phyloP scores from a whole-genome alignment of 2,797 vertebrate species.

The Manis crassicaudata region DNA sequence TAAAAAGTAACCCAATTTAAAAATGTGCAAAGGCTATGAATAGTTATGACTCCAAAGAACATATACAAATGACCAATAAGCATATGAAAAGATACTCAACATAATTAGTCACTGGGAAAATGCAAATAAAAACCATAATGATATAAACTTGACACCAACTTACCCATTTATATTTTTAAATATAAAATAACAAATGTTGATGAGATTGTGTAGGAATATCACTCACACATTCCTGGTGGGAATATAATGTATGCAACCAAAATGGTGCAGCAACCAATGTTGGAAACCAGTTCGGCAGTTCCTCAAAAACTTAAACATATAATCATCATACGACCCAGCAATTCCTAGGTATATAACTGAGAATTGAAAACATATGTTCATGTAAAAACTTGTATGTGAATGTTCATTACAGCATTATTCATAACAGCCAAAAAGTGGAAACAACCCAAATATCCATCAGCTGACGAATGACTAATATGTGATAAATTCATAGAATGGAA shows the following conservation, averaged over 20 bases:
- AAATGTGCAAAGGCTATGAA: not conserved
- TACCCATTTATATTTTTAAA: not conserved
- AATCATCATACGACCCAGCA: not conserved
- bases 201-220: not conserved
- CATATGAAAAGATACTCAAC: not conserved
- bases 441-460: not conserved
- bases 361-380: not conserved
- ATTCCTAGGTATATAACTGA: not conserved
- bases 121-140: constrained; percentile 43
- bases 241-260: not conserved
- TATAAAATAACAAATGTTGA: not conserved
- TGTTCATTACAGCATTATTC: not conserved
- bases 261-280: not conserved
- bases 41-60: not conserved
- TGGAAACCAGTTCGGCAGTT: not conserved
- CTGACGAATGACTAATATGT: not conserved
- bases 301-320: not conserved
- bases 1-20: not conserved
- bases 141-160: not conserved
- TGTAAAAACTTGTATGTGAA: not conserved
- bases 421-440: not conserved
- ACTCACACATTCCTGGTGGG: not conserved
- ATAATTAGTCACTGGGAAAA: constrained; percentile 3
- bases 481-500: not conserved
- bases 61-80: not conserved